Evolutionary conservation across 2,888 invertebrate species (phyloP), one percentile per base, ranked within the genome.

Genomic region (Epinotia nisella): DNA sequence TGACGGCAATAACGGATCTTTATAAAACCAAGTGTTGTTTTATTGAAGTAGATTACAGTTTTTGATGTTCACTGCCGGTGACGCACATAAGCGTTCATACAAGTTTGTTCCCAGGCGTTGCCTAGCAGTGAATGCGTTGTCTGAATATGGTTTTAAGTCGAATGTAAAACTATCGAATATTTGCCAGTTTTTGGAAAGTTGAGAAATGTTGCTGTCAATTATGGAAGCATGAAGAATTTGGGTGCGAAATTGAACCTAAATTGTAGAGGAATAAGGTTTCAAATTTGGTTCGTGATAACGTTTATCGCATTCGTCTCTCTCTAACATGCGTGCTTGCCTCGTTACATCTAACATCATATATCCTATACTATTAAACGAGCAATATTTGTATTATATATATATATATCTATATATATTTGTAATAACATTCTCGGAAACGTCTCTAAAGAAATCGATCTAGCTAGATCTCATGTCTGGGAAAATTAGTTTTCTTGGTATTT

Each of bases 121-220:
- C n/a, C n/a, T 7, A n/a, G 49, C 49, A 49, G 13, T 49, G 9
- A 24, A 49, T 24, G 9, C 21, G 7, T 17, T 10, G 56, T 68
- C 67, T 59, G 67, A 68, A 45, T 58, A 68, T 59, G 17, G 19
- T 35, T 68, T 58, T 58, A 65, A 55, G 39, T 65, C 21, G 11
- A 65, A 29, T 58, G 49, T 49, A 58, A 59, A 68, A 59, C 9
- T 59, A 59, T 59, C 67, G 49, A 68, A 59, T 68, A 49, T 59
- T 58, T 68, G 67, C 53, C 13, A n/a, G 4, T 4, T 17, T 58
- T 29, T 49, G n/a, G 49, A 29, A 61, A 21, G 60, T 21, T 35
- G 13, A 19, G 59, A 60, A 24, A 7, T 61, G 61, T 61, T 7
- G 3, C 2, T 41, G 60, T 61, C 61, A 61, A 61, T 61, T 61